phyloP scores from a whole-genome alignment of 2,113 vertebrate genomes.

The Ochotona princeps region DNA sequence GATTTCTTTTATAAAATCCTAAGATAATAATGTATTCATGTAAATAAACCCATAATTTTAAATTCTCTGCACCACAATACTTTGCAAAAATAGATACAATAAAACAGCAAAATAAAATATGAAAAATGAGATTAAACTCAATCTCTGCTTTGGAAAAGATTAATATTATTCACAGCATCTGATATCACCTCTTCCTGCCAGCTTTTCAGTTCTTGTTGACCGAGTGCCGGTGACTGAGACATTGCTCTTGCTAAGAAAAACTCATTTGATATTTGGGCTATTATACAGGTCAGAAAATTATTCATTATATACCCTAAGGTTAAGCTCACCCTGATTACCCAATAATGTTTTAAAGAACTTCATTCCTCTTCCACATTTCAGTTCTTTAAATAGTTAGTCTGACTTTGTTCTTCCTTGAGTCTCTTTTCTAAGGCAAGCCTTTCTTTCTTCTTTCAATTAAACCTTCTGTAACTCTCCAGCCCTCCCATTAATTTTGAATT shows the following conservation, averaged over 20 bases:
- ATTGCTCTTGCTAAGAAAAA: neutral
- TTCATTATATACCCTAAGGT: neutral
- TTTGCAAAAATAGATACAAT: neutral
- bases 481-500: neutral
- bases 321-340: neutral
- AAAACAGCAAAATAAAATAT: neutral
- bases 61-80: neutral
- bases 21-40: neutral
- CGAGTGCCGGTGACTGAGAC: neutral
- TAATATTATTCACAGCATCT: neutral
- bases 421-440: neutral
- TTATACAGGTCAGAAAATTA: neutral
- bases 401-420: neutral
- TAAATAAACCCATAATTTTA: neutral
- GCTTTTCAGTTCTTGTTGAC: neutral
- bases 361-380: neutral
- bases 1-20: slow-evolving; percentile 37
- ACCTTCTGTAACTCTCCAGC: neutral
- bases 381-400: neutral
- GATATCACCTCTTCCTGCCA: neutral
- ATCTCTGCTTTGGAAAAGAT: neutral
- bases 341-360: neutral
- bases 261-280: neutral
- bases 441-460: neutral
- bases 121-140: neutral